Conservation (phyloP, 2,888 invertebrate species). For the Halocaridina rubra region DNA sequence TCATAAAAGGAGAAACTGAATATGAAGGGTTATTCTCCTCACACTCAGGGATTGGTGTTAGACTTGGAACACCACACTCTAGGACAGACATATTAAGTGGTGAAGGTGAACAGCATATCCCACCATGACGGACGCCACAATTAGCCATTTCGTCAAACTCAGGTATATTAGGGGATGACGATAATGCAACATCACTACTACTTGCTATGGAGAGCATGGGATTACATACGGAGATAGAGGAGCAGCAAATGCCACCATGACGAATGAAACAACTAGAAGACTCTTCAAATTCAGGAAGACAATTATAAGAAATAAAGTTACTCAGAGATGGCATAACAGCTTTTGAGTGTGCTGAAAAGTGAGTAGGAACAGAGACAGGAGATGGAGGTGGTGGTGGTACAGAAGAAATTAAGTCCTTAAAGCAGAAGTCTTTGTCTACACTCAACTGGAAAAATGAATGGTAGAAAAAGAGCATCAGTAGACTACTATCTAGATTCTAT, state of each 20-base stretch:
- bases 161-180: background rate
- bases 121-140: background rate
- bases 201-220: background rate
- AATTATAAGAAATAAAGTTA: constrained; percentile 24
- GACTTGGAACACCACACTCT: constrained; percentile 24
- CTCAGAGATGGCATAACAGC: constrained; percentile 33
- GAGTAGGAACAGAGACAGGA: constrained; percentile 31
- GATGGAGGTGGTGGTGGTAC: constrained; percentile 36
- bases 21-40: constrained; percentile 10
- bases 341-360: constrained; percentile 7
- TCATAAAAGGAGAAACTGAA: background rate
- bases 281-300: constrained; percentile 18
- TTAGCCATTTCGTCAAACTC: background rate
- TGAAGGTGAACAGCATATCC: background rate
- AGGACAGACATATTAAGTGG: background rate
- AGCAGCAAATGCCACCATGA: background rate
- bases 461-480: background rate
- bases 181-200: background rate
- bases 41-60: constrained; percentile 36
- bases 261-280: background rate
- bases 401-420: background rate
- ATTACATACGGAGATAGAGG: background rate
- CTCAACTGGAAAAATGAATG: constrained; percentile 32
- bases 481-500: no score
- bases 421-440: constrained; percentile 18